These are phyloP conservation scores for Ameiurus melas DNA, from an alignment of 2,113 vertebrate genomes.

Conservation along the genomic window DNA sequence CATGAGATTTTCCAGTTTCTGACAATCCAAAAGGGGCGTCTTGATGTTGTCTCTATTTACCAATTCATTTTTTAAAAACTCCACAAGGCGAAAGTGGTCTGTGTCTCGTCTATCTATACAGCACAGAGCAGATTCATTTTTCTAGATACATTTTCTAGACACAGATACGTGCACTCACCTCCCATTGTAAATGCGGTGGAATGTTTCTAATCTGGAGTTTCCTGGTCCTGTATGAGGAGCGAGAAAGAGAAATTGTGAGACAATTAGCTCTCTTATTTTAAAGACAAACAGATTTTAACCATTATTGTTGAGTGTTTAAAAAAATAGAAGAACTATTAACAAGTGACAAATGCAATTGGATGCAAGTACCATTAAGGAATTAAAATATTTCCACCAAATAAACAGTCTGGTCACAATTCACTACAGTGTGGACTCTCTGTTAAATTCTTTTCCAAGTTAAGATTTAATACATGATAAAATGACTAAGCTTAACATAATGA, in stretches of 20 bases:
- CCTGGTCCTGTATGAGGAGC: slow-evolving; percentile 78
- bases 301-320: neutral
- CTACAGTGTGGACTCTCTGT: neutral
- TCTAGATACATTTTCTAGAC: neutral
- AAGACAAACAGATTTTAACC: neutral
- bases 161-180: slow-evolving; percentile 73
- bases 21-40: neutral
- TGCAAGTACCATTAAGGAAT: neutral
- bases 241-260: slow-evolving; percentile 29
- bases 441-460: neutral
- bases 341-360: neutral
- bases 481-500: neutral
- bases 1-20: neutral
- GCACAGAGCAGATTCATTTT: neutral
- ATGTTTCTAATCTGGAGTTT: slow-evolving; percentile 95
- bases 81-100: neutral
- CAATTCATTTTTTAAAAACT: neutral
- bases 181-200: slow-evolving; percentile 92
- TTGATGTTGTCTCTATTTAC: neutral
- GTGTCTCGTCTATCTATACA: neutral
- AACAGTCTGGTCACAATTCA: neutral
- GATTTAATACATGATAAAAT: neutral
- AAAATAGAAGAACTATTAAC: neutral
- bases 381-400: neutral
- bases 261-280: neutral